Conservation (phyloP, 2,888 invertebrate genomes). For the Zaprionus lineosus region DNA sequence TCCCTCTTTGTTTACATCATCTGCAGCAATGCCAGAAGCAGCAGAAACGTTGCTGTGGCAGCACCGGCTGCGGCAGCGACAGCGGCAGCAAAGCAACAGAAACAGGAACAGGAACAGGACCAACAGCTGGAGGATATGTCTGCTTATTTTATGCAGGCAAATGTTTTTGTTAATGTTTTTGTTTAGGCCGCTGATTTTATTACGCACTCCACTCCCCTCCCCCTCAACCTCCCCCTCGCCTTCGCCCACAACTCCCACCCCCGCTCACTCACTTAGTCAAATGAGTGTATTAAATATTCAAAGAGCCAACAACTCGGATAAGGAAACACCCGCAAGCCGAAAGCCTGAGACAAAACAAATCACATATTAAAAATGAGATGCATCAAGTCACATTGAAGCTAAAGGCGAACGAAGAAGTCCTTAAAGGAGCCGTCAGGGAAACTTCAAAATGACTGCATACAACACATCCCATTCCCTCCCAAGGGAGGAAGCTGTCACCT, state of each 20-base stretch:
- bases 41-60: neutral
- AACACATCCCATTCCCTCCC: no score
- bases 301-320: no score
- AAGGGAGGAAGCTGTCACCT: no score
- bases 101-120: slow-evolving; percentile 1
- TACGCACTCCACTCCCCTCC: slow-evolving; percentile 24
- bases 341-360: no score
- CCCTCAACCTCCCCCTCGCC: slow-evolving; percentile 15
- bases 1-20: slow-evolving; percentile 34
- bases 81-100: no score
- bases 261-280: slow-evolving; percentile 51
- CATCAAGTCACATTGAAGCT: no score
- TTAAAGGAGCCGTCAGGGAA: no score
- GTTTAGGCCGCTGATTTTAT: slow-evolving; percentile 58
- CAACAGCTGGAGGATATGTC: slow-evolving; percentile 5
- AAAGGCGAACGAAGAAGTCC: no score
- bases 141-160: slow-evolving; percentile 39
- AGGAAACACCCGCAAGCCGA: no score
- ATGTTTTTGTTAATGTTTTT: slow-evolving; percentile 59
- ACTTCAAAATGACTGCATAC: no score
- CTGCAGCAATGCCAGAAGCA: slow-evolving; percentile 12
- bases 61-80: no score
- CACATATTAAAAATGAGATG: no score
- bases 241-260: slow-evolving; percentile 22
- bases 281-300: slow-evolving; percentile 40